phyloP scores from a whole-genome alignment of 2,888 invertebrate species.

The Argyresthia goedartella region DNA sequence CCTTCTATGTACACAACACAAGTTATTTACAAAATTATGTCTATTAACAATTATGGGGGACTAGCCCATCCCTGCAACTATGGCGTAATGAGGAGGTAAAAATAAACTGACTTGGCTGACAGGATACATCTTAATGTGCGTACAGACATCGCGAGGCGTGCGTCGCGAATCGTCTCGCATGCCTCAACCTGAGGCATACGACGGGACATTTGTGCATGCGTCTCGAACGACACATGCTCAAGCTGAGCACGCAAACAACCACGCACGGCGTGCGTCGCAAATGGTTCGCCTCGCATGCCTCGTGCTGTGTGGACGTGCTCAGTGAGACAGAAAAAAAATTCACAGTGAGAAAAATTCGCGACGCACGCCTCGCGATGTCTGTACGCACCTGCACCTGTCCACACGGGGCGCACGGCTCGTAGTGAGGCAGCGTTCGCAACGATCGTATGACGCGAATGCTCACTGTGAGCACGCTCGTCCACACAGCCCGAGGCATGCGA shows the following conservation, averaged over 20 bases:
- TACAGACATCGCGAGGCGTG: background rate
- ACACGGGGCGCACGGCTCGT: background rate
- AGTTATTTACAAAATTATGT: too few relatives aligned
- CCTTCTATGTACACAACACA: too few relatives aligned
- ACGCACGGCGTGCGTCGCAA: constrained; percentile 1
- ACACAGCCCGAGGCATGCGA: constrained; percentile 5
- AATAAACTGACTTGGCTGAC: too few relatives aligned
- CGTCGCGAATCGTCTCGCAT: background rate
- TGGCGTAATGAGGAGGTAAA: too few relatives aligned
- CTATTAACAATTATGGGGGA: too few relatives aligned
- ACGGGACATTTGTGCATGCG: background rate
- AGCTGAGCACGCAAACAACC: constrained; percentile 5
- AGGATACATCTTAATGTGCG: too few relatives aligned
- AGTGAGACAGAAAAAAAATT: too few relatives aligned
- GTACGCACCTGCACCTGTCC: background rate
- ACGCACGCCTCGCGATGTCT: too few relatives aligned
- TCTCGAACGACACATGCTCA: constrained; percentile 5
- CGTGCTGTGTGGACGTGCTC: too few relatives aligned
- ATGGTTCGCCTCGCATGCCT: background rate
- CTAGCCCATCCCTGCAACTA: too few relatives aligned
- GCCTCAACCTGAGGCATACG: background rate
- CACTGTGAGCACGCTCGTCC: constrained; percentile 5
- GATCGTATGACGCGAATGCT: constrained; percentile 4
- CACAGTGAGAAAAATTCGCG: too few relatives aligned
- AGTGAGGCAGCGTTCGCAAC: constrained; percentile 1